phyloP scores from a whole-genome alignment of 2,888 invertebrate genomes.

The Nemapogon koenigi region DNA sequence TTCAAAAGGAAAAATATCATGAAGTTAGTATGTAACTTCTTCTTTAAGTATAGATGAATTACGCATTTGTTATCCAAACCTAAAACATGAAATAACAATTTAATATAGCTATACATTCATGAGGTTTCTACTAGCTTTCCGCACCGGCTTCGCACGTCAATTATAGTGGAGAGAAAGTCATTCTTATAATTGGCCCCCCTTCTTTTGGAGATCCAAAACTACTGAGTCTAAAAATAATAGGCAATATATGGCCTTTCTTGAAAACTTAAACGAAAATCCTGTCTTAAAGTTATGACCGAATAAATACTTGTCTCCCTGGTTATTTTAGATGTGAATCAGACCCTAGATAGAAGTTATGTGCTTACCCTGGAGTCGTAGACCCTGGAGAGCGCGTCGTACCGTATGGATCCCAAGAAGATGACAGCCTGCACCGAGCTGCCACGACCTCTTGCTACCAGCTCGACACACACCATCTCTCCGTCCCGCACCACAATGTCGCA shows the following conservation, averaged over 20 bases:
- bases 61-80: no score
- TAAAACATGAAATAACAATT: no score
- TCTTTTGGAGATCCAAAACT: background rate
- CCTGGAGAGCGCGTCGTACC: constrained; percentile 96
- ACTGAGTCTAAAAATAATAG: background rate
- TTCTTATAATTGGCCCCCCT: background rate
- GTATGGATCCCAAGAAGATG: constrained; percentile 95
- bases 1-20: constrained; percentile 4
- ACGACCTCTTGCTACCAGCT: constrained; percentile 91
- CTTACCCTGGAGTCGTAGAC: constrained; percentile 95
- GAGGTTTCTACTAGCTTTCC: no score
- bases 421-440: constrained; percentile 88
- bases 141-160: background rate
- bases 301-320: background rate
- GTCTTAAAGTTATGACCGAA: background rate
- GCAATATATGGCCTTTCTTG: background rate
- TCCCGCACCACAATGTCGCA: constrained; percentile 96
- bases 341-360: no score
- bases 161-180: background rate
- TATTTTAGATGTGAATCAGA: no score
- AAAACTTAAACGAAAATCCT: no score
- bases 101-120: no score
- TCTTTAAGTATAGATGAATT: no score
- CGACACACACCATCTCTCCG: constrained; percentile 99
- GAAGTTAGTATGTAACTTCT: constrained; percentile 2